These are phyloP conservation scores for Dolichotis patagonum DNA, from an alignment of 2,113 vertebrate species.

Conservation along the genomic window DNA sequence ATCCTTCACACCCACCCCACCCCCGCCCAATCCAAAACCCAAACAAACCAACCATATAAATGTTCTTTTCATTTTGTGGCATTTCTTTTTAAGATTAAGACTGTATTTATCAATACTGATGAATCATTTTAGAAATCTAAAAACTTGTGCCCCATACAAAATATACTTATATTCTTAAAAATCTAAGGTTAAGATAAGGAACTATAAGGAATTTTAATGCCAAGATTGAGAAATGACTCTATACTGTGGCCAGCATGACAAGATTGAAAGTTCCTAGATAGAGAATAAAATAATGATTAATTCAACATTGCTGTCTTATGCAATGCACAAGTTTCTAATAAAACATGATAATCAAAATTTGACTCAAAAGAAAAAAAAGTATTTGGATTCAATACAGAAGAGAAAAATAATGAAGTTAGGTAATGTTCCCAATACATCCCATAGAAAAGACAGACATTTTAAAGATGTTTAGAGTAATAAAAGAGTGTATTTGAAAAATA, in stretches of 20 bases:
- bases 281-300: not conserved
- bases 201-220: not conserved
- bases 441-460: not conserved
- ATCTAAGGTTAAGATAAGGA: not conserved
- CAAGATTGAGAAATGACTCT: not conserved
- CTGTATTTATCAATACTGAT: not conserved
- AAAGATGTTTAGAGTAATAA: not conserved
- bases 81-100: not conserved
- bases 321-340: not conserved
- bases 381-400: not conserved
- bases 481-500: not conserved
- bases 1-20: no score
- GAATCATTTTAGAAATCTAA: not conserved
- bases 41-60: not conserved
- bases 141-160: not conserved
- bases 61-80: not conserved
- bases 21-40: not conserved
- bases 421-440: not conserved
- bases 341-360: not conserved
- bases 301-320: not conserved
- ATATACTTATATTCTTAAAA: not conserved
- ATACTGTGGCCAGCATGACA: not conserved
- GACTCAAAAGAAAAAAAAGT: not conserved
- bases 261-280: not conserved
- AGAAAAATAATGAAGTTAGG: not conserved